A percentile compares a stretch with the other conserved stretches of the same genome.
phyloP scores from a whole-genome alignment of 2,888 invertebrate genomes.

The Oscheius sp. region DNA sequence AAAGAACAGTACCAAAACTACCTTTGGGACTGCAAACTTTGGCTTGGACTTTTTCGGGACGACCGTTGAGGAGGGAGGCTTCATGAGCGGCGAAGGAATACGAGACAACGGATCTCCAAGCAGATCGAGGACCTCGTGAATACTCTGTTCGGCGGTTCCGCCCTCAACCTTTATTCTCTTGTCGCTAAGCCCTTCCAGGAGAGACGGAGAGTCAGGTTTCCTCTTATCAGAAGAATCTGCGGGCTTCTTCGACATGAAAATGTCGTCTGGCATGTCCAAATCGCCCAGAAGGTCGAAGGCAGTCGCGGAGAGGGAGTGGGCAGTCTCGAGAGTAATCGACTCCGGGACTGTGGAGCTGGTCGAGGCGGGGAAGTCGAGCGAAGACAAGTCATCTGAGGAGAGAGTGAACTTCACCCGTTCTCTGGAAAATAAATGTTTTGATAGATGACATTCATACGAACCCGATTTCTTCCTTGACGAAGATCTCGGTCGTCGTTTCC shows the following conservation, averaged over 20 bases:
- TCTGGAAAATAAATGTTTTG: conserved; percentile 7
- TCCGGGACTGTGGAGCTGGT: neutral
- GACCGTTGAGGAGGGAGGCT: conserved; percentile 30
- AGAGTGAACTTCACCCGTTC: conserved; percentile 17
- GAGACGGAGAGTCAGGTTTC: conserved; percentile 6
- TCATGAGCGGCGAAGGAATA: conserved; percentile 10
- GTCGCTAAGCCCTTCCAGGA: neutral
- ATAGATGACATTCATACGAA: neutral
- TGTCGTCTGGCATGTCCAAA: conserved; percentile 20
- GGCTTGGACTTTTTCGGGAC: conserved; percentile 33
- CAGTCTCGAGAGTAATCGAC: neutral
- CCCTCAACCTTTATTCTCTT: conserved; percentile 25
- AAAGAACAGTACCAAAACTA: neutral
- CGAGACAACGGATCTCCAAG: conserved; percentile 21
- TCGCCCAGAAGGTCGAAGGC: conserved; percentile 29
- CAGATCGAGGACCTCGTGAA: conserved; percentile 29
- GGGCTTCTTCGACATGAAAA: neutral
- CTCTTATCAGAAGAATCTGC: neutral
- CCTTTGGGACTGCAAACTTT: conserved; percentile 17
- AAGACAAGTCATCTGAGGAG: conserved; percentile 7
- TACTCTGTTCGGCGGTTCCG: conserved; percentile 1
- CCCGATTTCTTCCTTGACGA: conserved; percentile 1
- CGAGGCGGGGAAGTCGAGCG: conserved; percentile 4
- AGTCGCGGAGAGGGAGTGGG: neutral
- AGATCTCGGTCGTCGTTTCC: neutral